Conservation (phyloP, 1,140 invertebrate genomes). For the Oncopeltus fasciatus region DNA sequence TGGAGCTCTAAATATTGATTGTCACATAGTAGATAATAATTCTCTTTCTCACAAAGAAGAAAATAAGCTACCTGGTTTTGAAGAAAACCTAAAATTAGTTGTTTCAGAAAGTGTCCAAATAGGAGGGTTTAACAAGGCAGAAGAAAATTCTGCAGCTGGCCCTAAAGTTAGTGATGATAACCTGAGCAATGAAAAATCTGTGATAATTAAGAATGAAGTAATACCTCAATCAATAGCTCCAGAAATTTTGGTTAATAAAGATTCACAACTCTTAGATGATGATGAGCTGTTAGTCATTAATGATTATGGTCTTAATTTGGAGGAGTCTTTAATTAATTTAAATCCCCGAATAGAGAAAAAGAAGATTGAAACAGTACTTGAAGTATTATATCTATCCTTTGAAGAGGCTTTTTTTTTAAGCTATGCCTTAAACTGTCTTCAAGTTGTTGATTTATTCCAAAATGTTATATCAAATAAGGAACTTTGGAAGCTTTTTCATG, state of each 20-base stretch:
- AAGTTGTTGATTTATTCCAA: constrained; percentile 41
- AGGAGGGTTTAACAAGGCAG: too few relatives aligned
- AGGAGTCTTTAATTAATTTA: constrained; percentile 47
- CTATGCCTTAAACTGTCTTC: constrained; percentile 56
- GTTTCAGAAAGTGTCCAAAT: too few relatives aligned
- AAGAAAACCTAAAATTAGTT: too few relatives aligned
- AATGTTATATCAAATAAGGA: constrained; percentile 38
- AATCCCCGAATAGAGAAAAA: constrained; percentile 24
- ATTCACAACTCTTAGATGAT: constrained; percentile 8
- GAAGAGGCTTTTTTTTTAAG: constrained; percentile 71
- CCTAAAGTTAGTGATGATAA: too few relatives aligned
- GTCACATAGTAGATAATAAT: too few relatives aligned
- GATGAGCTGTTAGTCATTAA: constrained; percentile 41
- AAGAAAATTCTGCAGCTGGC: too few relatives aligned
- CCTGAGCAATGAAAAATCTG: too few relatives aligned
- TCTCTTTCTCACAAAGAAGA: too few relatives aligned
- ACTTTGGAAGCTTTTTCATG: constrained; percentile 48
- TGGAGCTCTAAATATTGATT: too few relatives aligned
- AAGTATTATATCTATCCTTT: constrained; percentile 47
- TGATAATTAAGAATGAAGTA: too few relatives aligned
- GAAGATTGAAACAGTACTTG: constrained; percentile 31
- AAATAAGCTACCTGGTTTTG: too few relatives aligned
- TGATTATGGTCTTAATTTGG: constrained; percentile 48
- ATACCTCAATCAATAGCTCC: too few relatives aligned
- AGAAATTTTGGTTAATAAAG: background rate